Evolutionary conservation across 1,140 invertebrate genomes (phyloP).

Genomic region (Pristionchus pacificus): DNA sequence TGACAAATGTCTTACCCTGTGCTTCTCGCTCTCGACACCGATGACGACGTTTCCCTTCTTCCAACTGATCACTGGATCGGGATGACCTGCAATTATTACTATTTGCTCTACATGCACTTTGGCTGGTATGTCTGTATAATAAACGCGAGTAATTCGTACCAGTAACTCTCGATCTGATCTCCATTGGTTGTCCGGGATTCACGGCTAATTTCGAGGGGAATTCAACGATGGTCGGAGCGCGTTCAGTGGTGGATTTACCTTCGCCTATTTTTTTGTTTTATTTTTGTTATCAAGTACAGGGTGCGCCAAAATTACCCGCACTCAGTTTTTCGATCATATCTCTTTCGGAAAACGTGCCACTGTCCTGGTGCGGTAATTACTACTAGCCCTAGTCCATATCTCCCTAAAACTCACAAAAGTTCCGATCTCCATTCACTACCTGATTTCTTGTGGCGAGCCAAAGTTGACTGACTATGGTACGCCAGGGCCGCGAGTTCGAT

Average conservation of each 20-base stretch:
- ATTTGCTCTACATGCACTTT: background rate
- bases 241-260: conserved; percentile 29
- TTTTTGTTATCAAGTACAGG: no score
- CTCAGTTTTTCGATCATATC: no score
- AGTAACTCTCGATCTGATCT: conserved; percentile 25
- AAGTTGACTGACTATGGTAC: no score
- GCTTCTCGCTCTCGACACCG: conserved; percentile 34
- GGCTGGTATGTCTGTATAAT: conserved; percentile 13
- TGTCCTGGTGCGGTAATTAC: no score
- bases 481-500: no score
- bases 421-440: no score
- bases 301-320: no score
- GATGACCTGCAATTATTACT: conserved; percentile 17
- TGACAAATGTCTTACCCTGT: conserved; percentile 7
- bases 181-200: conserved; percentile 22
- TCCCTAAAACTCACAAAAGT: no score
- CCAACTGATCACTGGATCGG: conserved; percentile 50
- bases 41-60: conserved; percentile 27
- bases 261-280: no score
- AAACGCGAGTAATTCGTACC: background rate
- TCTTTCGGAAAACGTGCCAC: no score
- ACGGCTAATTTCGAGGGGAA: conserved; percentile 19
- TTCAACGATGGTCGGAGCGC: conserved; percentile 30
- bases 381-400: no score
- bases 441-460: no score